phyloP scores from a whole-genome alignment of 2,113 vertebrate species.

The Lethenteron reissneri region DNA sequence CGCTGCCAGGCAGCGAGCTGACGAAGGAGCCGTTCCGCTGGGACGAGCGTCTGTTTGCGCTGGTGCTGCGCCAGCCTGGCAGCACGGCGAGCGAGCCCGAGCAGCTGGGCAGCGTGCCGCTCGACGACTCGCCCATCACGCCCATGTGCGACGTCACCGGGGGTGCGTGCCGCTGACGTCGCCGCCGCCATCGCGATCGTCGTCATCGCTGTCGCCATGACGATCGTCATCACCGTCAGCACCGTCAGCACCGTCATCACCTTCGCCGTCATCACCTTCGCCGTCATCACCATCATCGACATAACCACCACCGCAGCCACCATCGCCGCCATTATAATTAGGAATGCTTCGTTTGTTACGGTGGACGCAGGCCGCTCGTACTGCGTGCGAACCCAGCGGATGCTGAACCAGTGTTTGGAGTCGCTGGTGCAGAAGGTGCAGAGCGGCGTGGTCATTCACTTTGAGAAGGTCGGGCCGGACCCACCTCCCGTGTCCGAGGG shows the following conservation, averaged over 20 bases:
- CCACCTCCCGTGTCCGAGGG: slow-evolving; percentile 47
- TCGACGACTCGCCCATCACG: slow-evolving; percentile 69
- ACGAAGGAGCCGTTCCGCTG: slow-evolving; percentile 84
- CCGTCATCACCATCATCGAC: no score
- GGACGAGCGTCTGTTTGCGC: slow-evolving; percentile 71
- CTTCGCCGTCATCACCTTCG: no score
- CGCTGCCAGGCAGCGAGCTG: slow-evolving; percentile 66
- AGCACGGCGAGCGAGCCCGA: slow-evolving; percentile 44
- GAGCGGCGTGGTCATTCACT: slow-evolving; percentile 87
- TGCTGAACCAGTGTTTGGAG: slow-evolving; percentile 91
- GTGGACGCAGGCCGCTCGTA: slow-evolving; percentile 57
- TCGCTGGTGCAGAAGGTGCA: slow-evolving; percentile 90
- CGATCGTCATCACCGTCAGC: no score
- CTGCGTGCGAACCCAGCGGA: slow-evolving; percentile 73
- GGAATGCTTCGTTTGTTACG: slow-evolving; percentile 10
- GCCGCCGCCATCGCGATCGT: no score
- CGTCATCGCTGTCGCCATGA: no score
- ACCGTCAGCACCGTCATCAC: no score
- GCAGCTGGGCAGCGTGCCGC: slow-evolving; percentile 41
- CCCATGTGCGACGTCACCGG: slow-evolving; percentile 86
- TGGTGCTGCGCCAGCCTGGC: slow-evolving; percentile 58
- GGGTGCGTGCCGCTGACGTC: slow-evolving; percentile 23
- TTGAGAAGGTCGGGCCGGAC: slow-evolving; percentile 86
- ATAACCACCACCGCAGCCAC: no score
- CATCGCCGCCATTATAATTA: background rate